Conservation (phyloP, 2,797 vertebrate genomes). For the Leptatherina wallacei region DNA sequence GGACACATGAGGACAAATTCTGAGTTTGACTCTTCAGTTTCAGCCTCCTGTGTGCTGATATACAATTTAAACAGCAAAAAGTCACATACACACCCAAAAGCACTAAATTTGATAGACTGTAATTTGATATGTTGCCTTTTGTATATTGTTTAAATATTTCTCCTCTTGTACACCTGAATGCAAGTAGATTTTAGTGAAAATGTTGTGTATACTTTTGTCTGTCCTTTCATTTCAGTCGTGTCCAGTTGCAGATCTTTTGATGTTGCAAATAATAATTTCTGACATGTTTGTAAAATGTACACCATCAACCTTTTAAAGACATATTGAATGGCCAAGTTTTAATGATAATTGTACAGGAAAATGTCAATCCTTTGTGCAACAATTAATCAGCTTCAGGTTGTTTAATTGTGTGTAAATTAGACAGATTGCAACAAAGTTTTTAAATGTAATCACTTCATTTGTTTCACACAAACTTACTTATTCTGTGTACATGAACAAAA, state of each 20-base stretch:
- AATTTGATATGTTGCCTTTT: not conserved
- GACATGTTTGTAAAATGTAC: not conserved
- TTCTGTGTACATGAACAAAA: not conserved
- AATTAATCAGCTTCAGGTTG: not conserved
- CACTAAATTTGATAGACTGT: not conserved
- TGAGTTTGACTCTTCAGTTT: conserved; percentile 24
- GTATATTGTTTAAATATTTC: not conserved
- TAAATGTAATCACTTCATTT: not conserved
- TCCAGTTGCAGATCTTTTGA: not conserved
- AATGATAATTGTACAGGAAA: not conserved
- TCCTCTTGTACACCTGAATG: not conserved
- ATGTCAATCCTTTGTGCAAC: not conserved
- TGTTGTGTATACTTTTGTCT: not conserved
- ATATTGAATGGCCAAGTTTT: not conserved
- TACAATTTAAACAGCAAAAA: not conserved
- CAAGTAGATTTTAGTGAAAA: not conserved
- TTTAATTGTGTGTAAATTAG: not conserved
- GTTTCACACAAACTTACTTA: not conserved
- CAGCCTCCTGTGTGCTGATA: conserved; percentile 3
- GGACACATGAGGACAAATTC: conserved; percentile 36
- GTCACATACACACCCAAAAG: not conserved
- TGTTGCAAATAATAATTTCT: not conserved
- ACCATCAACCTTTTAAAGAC: not conserved
- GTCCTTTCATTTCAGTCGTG: too few species aligned
- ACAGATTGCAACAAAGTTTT: not conserved